Evolutionary conservation across 30 jellyfish, hydroid and myxozoan genomes (phyloP).

Genomic region (Rhopilema esculentum): DNA sequence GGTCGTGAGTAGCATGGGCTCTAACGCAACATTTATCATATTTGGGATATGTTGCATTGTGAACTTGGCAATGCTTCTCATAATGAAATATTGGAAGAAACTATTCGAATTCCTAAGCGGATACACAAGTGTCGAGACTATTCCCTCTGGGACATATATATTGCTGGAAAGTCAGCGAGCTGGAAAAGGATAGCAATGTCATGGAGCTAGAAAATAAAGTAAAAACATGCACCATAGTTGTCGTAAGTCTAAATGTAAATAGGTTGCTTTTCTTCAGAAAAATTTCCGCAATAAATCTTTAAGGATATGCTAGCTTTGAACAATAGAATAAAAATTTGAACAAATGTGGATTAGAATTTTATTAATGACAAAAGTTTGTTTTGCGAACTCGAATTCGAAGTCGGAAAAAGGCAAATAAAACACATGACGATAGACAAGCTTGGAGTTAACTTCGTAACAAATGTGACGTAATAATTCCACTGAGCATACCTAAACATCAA

Average conservation of each 20-base stretch:
- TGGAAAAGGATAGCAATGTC: not conserved
- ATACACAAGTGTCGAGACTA: conserved; percentile 92
- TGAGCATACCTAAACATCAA: no score
- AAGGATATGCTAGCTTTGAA: no score
- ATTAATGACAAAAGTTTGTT: no score
- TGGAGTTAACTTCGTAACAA: not conserved
- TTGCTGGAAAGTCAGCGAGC: conserved; percentile 50
- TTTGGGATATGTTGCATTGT: conserved; percentile 79
- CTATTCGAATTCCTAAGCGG: conserved; percentile 82
- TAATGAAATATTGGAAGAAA: conserved; percentile 88
- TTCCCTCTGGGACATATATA: conserved; percentile 96
- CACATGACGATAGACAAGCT: no score
- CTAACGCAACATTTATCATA: conserved; percentile 85
- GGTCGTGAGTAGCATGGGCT: conserved; percentile 85
- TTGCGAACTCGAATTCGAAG: no score
- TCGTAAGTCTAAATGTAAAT: not conserved
- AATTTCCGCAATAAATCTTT: not conserved
- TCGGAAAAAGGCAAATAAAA: no score
- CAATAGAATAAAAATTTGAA: no score
- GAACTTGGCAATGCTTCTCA: conserved; percentile 65
- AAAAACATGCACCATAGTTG: not conserved
- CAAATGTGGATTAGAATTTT: no score
- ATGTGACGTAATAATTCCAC: not conserved
- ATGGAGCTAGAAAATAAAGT: not conserved
- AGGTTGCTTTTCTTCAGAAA: not conserved